These are phyloP conservation scores for Phrynosoma platyrhinos DNA, from an alignment of 2,113 vertebrate species.

Conservation along the genomic window DNA sequence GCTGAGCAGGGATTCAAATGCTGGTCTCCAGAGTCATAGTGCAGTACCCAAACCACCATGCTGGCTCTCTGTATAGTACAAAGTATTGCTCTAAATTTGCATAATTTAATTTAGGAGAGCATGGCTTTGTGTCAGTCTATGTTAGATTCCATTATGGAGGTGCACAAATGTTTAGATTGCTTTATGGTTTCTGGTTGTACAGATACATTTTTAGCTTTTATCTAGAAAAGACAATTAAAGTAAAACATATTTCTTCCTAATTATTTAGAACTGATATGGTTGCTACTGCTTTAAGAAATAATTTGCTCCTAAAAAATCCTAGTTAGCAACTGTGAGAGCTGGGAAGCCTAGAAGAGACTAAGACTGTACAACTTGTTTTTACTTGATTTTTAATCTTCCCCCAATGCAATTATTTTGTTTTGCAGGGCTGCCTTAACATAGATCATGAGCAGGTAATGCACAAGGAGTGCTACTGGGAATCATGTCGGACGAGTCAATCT, in stretches of 20 bases:
- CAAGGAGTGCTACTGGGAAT: constrained; percentile 86
- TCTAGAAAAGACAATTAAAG: neutral
- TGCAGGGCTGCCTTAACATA: constrained; percentile 69
- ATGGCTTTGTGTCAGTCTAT: too few species aligned
- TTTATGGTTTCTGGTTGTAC: neutral
- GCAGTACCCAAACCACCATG: too few species aligned
- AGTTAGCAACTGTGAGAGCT: neutral
- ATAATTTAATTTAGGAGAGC: too few species aligned
- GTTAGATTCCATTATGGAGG: too few species aligned
- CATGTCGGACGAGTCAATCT: constrained; percentile 99
- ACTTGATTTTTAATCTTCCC: neutral
- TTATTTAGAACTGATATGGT: neutral
- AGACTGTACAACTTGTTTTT: neutral
- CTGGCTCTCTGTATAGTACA: too few species aligned
- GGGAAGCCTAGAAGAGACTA: neutral
- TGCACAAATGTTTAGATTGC: neutral
- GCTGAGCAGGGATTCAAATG: too few species aligned
- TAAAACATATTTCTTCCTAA: neutral
- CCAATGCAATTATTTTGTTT: neutral
- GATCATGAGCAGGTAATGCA: constrained; percentile 95
- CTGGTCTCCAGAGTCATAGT: too few species aligned
- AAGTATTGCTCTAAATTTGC: too few species aligned
- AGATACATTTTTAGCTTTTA: neutral
- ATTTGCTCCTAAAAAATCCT: neutral
- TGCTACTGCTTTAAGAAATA: neutral